phyloP scores from a whole-genome alignment of 2,113 vertebrate genomes.

The Hemiscyllium ocellatum region DNA sequence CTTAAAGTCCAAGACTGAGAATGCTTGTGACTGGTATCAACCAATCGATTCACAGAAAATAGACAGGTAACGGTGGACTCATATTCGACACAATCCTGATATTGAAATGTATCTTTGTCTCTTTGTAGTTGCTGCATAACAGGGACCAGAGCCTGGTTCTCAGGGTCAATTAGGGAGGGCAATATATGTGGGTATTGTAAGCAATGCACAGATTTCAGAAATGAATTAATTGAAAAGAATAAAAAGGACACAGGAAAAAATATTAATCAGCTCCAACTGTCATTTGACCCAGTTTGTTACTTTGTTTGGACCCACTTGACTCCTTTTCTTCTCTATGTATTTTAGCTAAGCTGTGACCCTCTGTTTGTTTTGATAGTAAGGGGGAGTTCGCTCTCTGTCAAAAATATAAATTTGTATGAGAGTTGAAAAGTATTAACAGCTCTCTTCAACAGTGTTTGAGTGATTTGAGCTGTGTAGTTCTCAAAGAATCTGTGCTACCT shows the following conservation, averaged over 20 bases:
- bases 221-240: background rate
- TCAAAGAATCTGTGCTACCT: background rate
- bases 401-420: background rate
- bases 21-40: background rate
- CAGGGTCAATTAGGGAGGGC: background rate
- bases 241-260: background rate
- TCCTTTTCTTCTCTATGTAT: background rate
- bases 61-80: background rate
- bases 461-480: background rate
- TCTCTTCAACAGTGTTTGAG: background rate
- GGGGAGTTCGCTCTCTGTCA: background rate
- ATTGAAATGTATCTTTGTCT: background rate
- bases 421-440: background rate
- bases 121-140: background rate
- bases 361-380: background rate
- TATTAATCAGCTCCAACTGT: background rate
- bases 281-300: background rate
- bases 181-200: background rate
- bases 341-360: background rate
- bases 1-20: background rate
- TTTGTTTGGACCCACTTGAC: background rate
- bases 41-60: background rate
- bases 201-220: background rate
- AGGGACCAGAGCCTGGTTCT: background rate
- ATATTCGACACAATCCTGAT: background rate